phyloP scores from a whole-genome alignment of 2,888 invertebrate genomes.

The Gibbula magus region DNA sequence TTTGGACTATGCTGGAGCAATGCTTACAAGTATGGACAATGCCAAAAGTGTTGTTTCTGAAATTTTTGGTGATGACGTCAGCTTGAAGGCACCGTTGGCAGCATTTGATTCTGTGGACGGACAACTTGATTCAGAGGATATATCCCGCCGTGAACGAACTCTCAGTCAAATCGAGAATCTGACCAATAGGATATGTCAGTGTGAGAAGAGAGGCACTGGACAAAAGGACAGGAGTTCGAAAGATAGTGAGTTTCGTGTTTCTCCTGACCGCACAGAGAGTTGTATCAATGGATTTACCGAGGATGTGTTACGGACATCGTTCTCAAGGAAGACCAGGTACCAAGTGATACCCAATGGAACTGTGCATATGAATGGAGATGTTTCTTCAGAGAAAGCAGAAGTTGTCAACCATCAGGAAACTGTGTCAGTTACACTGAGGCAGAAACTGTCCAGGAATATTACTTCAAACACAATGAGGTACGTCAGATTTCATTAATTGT shows the following conservation, averaged over 20 bases:
- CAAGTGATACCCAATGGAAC: neutral
- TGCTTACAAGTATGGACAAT: slow-evolving; percentile 56
- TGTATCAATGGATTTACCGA: slow-evolving; percentile 16
- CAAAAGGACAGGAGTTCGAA: neutral
- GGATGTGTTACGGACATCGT: slow-evolving; percentile 8
- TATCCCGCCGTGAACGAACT: slow-evolving; percentile 28
- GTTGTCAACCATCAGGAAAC: too few species aligned
- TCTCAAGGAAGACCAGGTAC: neutral
- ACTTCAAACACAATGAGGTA: too few species aligned
- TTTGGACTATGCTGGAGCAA: slow-evolving; percentile 53
- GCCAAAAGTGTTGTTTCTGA: slow-evolving; percentile 60
- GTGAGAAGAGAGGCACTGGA: slow-evolving; percentile 28
- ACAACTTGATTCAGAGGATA: slow-evolving; percentile 29
- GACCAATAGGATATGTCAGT: slow-evolving; percentile 37
- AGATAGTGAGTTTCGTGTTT: neutral
- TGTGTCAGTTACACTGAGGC: too few species aligned
- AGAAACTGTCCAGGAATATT: too few species aligned
- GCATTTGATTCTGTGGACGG: slow-evolving; percentile 63
- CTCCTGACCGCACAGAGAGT: neutral
- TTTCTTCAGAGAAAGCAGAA: neutral
- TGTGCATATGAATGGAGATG: neutral
- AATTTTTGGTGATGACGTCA: slow-evolving; percentile 58
- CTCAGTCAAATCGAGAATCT: slow-evolving; percentile 38
- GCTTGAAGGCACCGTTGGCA: slow-evolving; percentile 59
- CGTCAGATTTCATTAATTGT: too few species aligned